Evolutionary conservation across 2,888 invertebrate genomes (phyloP).

Genomic region (Loripinus fragilis): DNA sequence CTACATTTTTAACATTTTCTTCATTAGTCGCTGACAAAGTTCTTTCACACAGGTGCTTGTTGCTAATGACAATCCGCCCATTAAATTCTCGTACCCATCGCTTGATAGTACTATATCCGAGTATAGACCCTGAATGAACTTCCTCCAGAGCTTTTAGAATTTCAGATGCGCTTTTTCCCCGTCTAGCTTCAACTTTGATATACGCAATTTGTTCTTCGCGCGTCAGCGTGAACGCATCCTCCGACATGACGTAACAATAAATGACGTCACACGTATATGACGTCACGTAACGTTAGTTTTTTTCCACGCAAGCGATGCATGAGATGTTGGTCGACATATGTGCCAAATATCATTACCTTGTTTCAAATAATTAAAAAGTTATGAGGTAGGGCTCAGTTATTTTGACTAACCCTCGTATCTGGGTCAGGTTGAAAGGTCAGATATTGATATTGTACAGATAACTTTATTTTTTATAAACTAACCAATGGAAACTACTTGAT

Average conservation of each 20-base stretch:
- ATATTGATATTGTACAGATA: too few species aligned
- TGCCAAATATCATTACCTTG: too few species aligned
- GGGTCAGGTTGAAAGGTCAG: too few species aligned
- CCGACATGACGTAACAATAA: not conserved
- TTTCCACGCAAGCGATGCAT: too few species aligned
- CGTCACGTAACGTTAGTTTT: too few species aligned
- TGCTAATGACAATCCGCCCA: not conserved
- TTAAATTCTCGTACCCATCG: slow-evolving; percentile 2
- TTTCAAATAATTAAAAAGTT: too few species aligned
- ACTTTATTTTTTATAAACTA: too few species aligned
- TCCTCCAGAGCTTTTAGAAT: slow-evolving; percentile 13
- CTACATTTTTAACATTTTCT: not conserved
- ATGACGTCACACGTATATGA: not conserved
- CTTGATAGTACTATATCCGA: slow-evolving; percentile 11
- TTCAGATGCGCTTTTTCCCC: slow-evolving; percentile 6
- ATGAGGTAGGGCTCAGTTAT: too few species aligned
- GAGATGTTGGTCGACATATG: too few species aligned
- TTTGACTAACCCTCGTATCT: too few species aligned
- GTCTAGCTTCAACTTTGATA: slow-evolving; percentile 18
- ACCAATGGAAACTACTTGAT: too few species aligned
- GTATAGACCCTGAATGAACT: slow-evolving; percentile 8
- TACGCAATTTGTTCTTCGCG: slow-evolving; percentile 12
- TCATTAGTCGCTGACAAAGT: not conserved
- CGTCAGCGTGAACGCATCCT: slow-evolving; percentile 1
- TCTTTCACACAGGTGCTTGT: not conserved